Conservation (phyloP, 2,797 vertebrate genomes). For the Lagodon rhomboides region DNA sequence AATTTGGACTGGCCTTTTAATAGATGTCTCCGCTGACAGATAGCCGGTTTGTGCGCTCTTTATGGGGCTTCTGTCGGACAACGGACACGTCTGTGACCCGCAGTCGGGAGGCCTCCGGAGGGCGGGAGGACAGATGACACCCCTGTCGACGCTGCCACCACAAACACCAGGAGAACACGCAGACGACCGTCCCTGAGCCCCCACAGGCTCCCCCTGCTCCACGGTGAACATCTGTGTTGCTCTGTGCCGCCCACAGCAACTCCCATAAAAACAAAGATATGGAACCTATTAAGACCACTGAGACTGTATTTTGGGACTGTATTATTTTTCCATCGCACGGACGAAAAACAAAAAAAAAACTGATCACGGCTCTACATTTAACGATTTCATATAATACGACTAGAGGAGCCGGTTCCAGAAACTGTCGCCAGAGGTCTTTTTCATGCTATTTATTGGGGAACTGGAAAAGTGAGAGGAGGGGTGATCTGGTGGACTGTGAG, state of each 20-base stretch:
- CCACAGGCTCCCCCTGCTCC: conserved; percentile 36
- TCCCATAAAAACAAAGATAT: conserved; percentile 53
- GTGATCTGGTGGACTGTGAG: conserved; percentile 33
- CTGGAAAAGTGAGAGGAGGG: conserved; percentile 45
- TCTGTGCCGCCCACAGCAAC: conserved; percentile 26
- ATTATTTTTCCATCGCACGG: conserved; percentile 63
- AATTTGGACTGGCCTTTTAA: conserved; percentile 28
- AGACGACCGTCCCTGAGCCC: conserved; percentile 10
- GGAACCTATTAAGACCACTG: conserved; percentile 59
- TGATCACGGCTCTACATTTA: conserved; percentile 55
- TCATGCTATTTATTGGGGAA: conserved; percentile 47
- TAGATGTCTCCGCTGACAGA: conserved; percentile 49
- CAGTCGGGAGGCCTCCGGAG: conserved; percentile 24
- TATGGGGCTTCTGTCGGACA: conserved; percentile 57
- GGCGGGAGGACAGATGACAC: conserved; percentile 59
- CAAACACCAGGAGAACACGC: conserved; percentile 59
- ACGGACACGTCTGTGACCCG: conserved; percentile 31
- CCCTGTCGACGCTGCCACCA: conserved; percentile 67
- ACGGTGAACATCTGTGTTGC: conserved; percentile 52
- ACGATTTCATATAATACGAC: conserved; percentile 50
- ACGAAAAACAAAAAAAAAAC: conserved; percentile 49
- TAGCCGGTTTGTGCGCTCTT: conserved; percentile 37
- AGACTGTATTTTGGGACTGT: conserved; percentile 37
- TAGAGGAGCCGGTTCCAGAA: conserved; percentile 46
- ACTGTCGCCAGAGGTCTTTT: conserved; percentile 44